Evolutionary conservation across 2,888 invertebrate species (phyloP), one percentile per base, ranked within the genome.

Genomic region (Chalcis sispes): DNA sequence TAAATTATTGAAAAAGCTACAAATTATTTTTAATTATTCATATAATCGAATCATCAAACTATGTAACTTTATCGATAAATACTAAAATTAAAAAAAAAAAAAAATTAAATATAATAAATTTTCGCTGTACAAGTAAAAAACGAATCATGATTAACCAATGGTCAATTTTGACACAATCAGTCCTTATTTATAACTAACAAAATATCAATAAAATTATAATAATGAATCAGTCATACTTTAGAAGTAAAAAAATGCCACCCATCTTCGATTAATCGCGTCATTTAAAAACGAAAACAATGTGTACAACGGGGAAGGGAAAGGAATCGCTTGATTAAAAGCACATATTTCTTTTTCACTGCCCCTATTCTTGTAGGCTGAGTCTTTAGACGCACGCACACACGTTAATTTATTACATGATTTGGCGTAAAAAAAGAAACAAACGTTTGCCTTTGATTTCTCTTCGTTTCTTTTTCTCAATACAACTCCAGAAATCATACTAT

Each of bases 351-450:
- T 62, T 48, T 32, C 23, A 69, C 70, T 23, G 40, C 59, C 50
- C 59, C 36, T 67, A 50, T 20, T 67, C 18, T 65, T 20, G n/a
- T n/a, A n/a, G 48, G 32, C 52, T 25, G 20, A 71, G 50, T 72
- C 42, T 52, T 70, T 52, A 71, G 61, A 40, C 58, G 25, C 62
- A n/a, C n/a, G n/a, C n/a, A n/a, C n/a, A n/a, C 18, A 56, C 29
- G 10, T 64, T 65, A 58, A 20, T 72, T 61, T 66, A 65, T 54
- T 73, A 46, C 52, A 69, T 27, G 20, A 46, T n/a, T 65, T 59
- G 18, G 18, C 27, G 50, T 56, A 64, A 78, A 83, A 76, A 82
- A 74, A 80, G 79, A 79, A 82, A 80, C 77, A 76, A 79, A 79
- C 65, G 42, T 78, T 77, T 67, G 67, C 64, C 66, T 65, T 72